phyloP scores from a whole-genome alignment of 2,888 invertebrate species.

The Fabriciana adippe region DNA sequence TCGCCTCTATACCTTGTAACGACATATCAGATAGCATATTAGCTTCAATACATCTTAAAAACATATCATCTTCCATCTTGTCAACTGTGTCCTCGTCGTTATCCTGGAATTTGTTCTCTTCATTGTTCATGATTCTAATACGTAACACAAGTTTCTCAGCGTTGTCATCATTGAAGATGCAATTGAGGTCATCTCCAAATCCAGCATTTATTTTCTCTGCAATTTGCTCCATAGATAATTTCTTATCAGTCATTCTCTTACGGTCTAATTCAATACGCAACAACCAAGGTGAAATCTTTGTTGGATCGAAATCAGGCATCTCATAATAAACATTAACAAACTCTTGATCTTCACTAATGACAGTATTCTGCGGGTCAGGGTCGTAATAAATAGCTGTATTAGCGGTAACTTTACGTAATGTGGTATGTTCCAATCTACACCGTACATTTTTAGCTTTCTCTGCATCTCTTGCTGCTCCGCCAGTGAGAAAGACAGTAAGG shows the following conservation, averaged over 20 bases:
- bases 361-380: constrained; percentile 99
- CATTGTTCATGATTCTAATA: constrained; percentile 98
- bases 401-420: constrained; percentile 97
- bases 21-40: constrained; percentile 99
- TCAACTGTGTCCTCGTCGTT: constrained; percentile 94
- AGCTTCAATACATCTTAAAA: constrained; percentile 98
- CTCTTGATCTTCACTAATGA: constrained; percentile 99
- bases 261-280: constrained; percentile 98
- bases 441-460: constrained; percentile 99
- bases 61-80: constrained; percentile 99
- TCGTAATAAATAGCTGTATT: constrained; percentile 99
- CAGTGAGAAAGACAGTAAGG: constrained; percentile 97
- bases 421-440: constrained; percentile 98
- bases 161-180: constrained; percentile 99
- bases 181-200: constrained; percentile 99
- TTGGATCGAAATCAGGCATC: constrained; percentile 99
- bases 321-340: constrained; percentile 99
- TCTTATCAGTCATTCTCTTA: constrained; percentile 99
- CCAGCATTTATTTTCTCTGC: constrained; percentile 99
- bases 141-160: constrained; percentile 98
- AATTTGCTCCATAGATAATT: constrained; percentile 99
- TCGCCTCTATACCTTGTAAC: constrained; percentile 98
- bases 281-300: constrained; percentile 98
- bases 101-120: constrained; percentile 94
- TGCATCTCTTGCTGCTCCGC: constrained; percentile 98